Evolutionary conservation across 1,140 invertebrate genomes (phyloP).

Genomic region (Papilio machaon): DNA sequence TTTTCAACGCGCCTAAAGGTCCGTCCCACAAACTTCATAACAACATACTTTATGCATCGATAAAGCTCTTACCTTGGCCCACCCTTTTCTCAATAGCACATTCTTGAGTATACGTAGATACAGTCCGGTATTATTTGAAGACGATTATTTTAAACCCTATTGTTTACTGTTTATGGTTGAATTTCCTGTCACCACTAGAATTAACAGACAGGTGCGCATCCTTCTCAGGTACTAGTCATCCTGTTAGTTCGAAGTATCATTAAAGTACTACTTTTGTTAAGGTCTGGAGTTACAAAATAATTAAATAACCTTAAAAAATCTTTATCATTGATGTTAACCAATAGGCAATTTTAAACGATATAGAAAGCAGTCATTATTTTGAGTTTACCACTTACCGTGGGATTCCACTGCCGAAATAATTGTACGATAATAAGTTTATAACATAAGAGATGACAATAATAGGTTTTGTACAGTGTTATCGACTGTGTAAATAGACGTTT

Average conservation of each 20-base stretch:
- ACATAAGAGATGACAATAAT: background rate
- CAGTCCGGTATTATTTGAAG: slow-evolving; percentile 45
- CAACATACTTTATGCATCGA: slow-evolving; percentile 76
- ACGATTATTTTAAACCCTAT: slow-evolving; percentile 55
- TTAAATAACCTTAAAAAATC: background rate
- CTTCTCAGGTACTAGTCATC: slow-evolving; percentile 58
- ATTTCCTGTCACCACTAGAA: slow-evolving; percentile 48
- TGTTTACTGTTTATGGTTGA: slow-evolving; percentile 48
- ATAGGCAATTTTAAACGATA: too few relatives aligned
- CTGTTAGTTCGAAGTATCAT: slow-evolving; percentile 58
- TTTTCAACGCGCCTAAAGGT: slow-evolving; percentile 45
- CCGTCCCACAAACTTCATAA: slow-evolving; percentile 68
- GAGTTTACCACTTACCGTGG: background rate
- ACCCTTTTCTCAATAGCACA: slow-evolving; percentile 72
- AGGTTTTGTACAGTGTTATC: background rate
- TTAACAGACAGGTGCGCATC: slow-evolving; percentile 71
- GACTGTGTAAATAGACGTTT: background rate
- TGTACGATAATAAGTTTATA: background rate
- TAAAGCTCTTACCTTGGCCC: slow-evolving; percentile 71
- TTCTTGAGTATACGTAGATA: slow-evolving; percentile 63
- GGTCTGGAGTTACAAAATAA: slow-evolving; percentile 48
- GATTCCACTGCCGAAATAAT: background rate
- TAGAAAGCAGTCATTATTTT: background rate
- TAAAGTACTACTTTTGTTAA: slow-evolving; percentile 44
- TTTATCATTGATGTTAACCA: background rate